A percentile compares a stretch with the other conserved stretches of the same genome.
These are phyloP conservation scores for Melanerpes aurifrons DNA, from an alignment of 2,113 vertebrate genomes.

Conservation along the genomic window DNA sequence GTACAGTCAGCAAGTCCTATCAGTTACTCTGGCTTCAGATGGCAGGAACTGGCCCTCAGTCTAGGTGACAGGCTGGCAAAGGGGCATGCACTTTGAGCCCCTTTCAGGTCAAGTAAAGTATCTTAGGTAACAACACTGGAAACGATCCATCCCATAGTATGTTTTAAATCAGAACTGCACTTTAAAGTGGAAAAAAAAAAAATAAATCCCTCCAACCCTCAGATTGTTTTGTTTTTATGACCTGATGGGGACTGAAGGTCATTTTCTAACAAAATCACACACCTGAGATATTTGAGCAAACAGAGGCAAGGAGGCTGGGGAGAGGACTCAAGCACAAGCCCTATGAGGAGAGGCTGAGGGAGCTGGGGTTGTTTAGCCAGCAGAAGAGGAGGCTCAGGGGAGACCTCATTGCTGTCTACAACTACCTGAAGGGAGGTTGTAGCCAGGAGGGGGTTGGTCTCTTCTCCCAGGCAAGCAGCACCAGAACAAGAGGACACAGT, in stretches of 20 bases:
- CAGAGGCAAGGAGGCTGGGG: not conserved
- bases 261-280: not conserved
- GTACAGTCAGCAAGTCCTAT: not conserved
- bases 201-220: fast-evolving
- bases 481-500: too few relatives aligned
- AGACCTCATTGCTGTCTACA: too few relatives aligned
- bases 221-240: not conserved
- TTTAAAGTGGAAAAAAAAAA: not conserved
- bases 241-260: not conserved
- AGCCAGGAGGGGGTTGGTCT: too few relatives aligned
- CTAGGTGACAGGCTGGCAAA: not conserved
- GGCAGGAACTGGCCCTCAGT: not conserved
- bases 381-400: too few relatives aligned
- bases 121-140: not conserved
- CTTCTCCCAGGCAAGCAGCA: too few relatives aligned
- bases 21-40: not conserved
- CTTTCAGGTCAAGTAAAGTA: not conserved
- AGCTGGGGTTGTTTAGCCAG: too few relatives aligned
- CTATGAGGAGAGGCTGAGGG: too few relatives aligned
- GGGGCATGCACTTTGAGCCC: not conserved
- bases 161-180: not conserved
- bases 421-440: too few relatives aligned
- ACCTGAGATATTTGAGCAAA: not conserved
- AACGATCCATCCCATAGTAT: not conserved
- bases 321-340: too few relatives aligned